phyloP scores from a whole-genome alignment of 2,113 vertebrate genomes.

The Archocentrus centrarchus region DNA sequence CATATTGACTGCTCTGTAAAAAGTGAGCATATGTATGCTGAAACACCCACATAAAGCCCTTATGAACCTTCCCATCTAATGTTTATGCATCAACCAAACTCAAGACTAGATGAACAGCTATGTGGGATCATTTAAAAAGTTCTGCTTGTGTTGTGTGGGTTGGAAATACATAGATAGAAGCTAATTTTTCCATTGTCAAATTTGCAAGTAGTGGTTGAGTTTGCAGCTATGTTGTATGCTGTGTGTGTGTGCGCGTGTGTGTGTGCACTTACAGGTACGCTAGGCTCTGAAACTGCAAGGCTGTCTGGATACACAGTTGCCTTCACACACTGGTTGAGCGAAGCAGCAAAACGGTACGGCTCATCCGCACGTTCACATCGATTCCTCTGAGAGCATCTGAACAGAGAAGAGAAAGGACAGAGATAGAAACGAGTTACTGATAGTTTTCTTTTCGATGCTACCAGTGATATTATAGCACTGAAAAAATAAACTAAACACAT shows the following conservation, averaged over 20 bases:
- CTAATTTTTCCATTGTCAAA: conserved; percentile 28
- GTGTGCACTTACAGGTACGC: conserved; percentile 82
- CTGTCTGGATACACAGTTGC: conserved; percentile 90
- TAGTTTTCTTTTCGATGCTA: background rate
- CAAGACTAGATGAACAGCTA: conserved; percentile 42
- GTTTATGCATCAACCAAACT: conserved; percentile 75
- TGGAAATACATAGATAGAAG: conserved; percentile 40
- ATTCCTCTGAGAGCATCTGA: conserved; percentile 92
- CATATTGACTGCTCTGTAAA: conserved; percentile 60
- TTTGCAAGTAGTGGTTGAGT: background rate
- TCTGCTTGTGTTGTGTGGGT: conserved; percentile 39
- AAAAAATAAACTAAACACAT: background rate
- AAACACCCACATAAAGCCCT: conserved; percentile 69
- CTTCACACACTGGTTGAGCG: conserved; percentile 89
- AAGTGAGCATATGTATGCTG: conserved; percentile 69
- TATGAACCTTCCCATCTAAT: conserved; percentile 69
- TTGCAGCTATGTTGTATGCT: background rate
- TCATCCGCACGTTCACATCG: conserved; percentile 90
- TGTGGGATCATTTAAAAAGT: conserved; percentile 44
- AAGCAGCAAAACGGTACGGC: conserved; percentile 89
- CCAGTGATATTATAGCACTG: background rate
- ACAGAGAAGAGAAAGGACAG: background rate
- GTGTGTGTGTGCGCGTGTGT: background rate
- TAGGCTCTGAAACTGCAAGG: conserved; percentile 94
- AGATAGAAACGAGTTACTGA: background rate